These are phyloP conservation scores for Melospiza melodia DNA, from an alignment of 2,113 vertebrate genomes.

Conservation along the genomic window DNA sequence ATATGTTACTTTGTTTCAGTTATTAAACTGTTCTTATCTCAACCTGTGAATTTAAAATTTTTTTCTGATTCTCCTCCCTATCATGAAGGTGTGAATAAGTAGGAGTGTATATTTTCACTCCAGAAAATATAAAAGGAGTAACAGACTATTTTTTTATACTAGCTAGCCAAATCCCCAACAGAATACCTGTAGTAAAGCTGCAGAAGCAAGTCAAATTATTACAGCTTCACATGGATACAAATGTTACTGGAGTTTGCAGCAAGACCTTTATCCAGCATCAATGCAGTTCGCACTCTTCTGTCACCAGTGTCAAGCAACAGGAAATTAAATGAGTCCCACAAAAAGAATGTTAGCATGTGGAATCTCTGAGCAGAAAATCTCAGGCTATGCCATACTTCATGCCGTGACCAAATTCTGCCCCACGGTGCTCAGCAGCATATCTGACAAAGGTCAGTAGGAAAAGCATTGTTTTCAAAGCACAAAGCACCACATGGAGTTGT, in stretches of 20 bases:
- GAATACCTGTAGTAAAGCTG: neutral
- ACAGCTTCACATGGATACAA: neutral
- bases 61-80: neutral
- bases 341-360: neutral
- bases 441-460: neutral
- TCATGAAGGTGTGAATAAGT: neutral
- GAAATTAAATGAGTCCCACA: neutral
- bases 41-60: neutral
- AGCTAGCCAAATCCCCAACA: neutral
- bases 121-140: neutral
- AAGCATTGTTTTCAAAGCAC: neutral
- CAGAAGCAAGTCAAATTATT: neutral
- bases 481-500: neutral
- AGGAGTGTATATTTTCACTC: neutral
- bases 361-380: neutral
- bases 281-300: neutral
- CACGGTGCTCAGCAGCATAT: accelerated
- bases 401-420: neutral
- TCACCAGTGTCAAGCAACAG: neutral
- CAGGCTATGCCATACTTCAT: neutral
- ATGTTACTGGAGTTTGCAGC: neutral
- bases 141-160: neutral
- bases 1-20: neutral
- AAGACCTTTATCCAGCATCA: neutral
- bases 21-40: neutral